phyloP scores from a whole-genome alignment of 2,113 vertebrate genomes.

The Lethenteron reissneri region DNA sequence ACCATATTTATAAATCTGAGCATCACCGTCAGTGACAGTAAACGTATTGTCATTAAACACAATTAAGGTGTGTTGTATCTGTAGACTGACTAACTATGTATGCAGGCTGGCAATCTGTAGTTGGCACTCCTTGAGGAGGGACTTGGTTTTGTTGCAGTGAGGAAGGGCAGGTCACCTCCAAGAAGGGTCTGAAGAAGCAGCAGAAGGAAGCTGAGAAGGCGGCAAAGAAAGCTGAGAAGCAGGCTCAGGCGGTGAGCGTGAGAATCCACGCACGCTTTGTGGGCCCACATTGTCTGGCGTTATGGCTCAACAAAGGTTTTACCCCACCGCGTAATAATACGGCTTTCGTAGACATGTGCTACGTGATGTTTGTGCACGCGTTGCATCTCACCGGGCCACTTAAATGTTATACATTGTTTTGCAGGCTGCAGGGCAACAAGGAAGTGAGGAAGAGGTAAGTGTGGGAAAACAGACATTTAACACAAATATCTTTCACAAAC shows the following conservation, averaged over 20 bases:
- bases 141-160: slow-evolving; percentile 10
- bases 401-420: background rate
- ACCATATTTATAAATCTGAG: too few relatives aligned
- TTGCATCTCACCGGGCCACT: background rate
- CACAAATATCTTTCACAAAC: background rate
- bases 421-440: slow-evolving; percentile 34
- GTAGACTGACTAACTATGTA: too few relatives aligned
- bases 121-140: too few relatives aligned
- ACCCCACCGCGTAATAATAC: slow-evolving; percentile 8
- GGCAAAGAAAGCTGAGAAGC: slow-evolving; percentile 41
- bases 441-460: slow-evolving; percentile 35
- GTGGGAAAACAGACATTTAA: background rate
- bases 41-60: too few relatives aligned
- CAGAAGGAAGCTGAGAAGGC: slow-evolving; percentile 47
- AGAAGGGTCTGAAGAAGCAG: slow-evolving; percentile 44
- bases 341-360: background rate
- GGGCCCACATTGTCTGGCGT: slow-evolving; percentile 3
- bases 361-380: too few relatives aligned
- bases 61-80: too few relatives aligned
- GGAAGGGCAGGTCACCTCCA: slow-evolving; percentile 34
- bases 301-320: slow-evolving; percentile 18
- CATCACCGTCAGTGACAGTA: too few relatives aligned
- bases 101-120: too few relatives aligned
- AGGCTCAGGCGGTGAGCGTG: slow-evolving; percentile 29
- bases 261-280: slow-evolving; percentile 8